Evolutionary conservation across 2,888 invertebrate species (phyloP).

Genomic region (Trissoscelio sp.): DNA sequence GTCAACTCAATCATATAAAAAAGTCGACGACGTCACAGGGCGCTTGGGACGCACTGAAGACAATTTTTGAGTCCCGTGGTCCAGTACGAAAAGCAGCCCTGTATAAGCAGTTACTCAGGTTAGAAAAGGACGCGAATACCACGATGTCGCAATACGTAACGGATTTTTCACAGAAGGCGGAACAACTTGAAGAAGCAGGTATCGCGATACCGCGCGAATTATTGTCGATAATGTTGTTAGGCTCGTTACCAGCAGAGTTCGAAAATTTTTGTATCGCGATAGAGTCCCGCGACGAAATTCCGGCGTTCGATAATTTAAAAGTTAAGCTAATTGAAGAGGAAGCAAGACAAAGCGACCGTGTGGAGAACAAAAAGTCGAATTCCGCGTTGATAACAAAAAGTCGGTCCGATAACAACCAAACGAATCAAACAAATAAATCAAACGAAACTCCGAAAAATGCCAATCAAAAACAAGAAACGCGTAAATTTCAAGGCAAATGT

Average conservation of each 20-base stretch:
- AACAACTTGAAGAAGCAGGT: constrained; percentile 1
- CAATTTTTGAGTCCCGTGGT: not conserved
- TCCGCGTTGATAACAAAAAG: constrained; percentile 28
- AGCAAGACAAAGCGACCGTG: not conserved
- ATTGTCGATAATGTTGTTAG: constrained; percentile 1
- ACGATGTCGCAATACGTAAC: not conserved
- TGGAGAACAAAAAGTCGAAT: not conserved
- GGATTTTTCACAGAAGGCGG: not conserved
- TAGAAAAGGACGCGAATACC: not conserved
- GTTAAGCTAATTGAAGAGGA: not conserved
- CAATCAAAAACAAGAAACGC: not conserved
- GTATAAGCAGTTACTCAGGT: not conserved
- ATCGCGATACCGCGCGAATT: constrained; percentile 19
- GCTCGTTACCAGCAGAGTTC: constrained; percentile 4
- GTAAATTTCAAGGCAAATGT: constrained; percentile 49
- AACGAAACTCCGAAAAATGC: not conserved
- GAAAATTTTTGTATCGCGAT: not conserved
- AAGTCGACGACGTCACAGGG: not conserved
- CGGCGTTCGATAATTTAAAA: not conserved
- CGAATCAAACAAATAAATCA: not conserved
- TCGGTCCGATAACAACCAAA: not conserved
- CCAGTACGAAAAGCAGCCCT: constrained; percentile 6
- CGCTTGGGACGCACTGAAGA: not conserved
- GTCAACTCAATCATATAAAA: constrained; percentile 32
- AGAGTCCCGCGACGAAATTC: constrained; percentile 3